Percentiles rank a stretch among this genome's conserved stretches.
These are phyloP conservation scores for Parambassis ranga DNA, from an alignment of 2,797 vertebrate species.

Conservation along the genomic window DNA sequence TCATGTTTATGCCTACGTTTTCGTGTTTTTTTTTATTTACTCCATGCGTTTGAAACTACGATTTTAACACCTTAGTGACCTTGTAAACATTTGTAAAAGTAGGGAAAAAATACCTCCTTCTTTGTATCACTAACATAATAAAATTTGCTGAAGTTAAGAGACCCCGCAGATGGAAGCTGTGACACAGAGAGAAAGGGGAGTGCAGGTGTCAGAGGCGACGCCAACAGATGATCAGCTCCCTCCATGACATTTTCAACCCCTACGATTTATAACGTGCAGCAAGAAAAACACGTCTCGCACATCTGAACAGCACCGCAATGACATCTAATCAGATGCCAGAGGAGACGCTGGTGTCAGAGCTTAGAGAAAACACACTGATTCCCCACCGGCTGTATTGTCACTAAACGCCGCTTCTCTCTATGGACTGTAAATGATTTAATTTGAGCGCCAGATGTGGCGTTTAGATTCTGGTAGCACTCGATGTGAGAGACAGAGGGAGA, in stretches of 20 bases:
- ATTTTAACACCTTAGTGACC: not conserved
- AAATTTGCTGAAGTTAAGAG: slow-evolving; percentile 16
- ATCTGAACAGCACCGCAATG: slow-evolving; percentile 48
- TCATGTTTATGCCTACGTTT: not conserved
- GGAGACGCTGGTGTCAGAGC: slow-evolving; percentile 56
- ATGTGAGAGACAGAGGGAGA: slow-evolving; percentile 54
- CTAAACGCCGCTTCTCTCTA: slow-evolving; percentile 69
- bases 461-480: slow-evolving; percentile 53
- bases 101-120: not conserved
- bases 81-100: slow-evolving; percentile 22
- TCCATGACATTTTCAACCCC: slow-evolving; percentile 50
- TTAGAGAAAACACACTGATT: slow-evolving; percentile 73
- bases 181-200: slow-evolving; percentile 10
- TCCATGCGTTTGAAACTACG: not conserved
- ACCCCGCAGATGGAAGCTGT: slow-evolving; percentile 45
- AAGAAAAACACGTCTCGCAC: slow-evolving; percentile 54
- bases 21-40: no score
- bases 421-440: slow-evolving; percentile 81
- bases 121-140: not conserved
- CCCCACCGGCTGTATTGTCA: slow-evolving; percentile 74
- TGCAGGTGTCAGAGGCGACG: slow-evolving; percentile 63
- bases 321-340: slow-evolving; percentile 70
- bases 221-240: slow-evolving; percentile 60
- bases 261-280: slow-evolving; percentile 26
- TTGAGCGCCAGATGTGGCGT: slow-evolving; percentile 77